Percentiles rank a stretch among this genome's conserved stretches.
Evolutionary conservation across 2,888 invertebrate species (phyloP).

Genomic region (Cataglyphis altisquamis): DNA sequence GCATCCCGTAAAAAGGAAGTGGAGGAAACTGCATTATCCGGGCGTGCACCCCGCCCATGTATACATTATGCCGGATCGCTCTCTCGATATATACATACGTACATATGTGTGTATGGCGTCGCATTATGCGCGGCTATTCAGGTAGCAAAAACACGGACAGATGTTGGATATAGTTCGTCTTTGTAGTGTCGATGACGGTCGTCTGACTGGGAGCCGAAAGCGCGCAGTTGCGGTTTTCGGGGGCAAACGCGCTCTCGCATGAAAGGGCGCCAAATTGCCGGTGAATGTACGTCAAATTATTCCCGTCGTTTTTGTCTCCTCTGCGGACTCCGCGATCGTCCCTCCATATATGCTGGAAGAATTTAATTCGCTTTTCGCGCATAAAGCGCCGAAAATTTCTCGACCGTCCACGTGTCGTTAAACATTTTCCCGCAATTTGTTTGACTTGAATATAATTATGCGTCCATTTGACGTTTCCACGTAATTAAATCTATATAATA

Average conservation of each 20-base stretch:
- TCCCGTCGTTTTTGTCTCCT: conserved; percentile 66
- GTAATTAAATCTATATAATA: neutral
- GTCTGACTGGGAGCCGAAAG: conserved; percentile 67
- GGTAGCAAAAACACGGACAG: conserved; percentile 80
- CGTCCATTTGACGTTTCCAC: neutral
- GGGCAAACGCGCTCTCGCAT: conserved; percentile 62
- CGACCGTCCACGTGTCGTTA: neutral
- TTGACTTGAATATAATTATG: conserved; percentile 3
- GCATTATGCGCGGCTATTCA: conserved; percentile 75
- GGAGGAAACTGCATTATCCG: conserved; percentile 62
- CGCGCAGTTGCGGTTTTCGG: conserved; percentile 81
- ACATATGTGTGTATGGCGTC: conserved; percentile 70
- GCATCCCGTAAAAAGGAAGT: conserved; percentile 60
- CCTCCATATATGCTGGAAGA: conserved; percentile 20
- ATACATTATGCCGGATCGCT: conserved; percentile 66
- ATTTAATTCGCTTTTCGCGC: conserved; percentile 43
- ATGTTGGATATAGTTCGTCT: conserved; percentile 80
- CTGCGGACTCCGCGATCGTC: conserved; percentile 5
- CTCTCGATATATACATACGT: conserved; percentile 62
- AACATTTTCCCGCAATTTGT: neutral
- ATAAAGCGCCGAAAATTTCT: neutral
- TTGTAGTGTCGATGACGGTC: conserved; percentile 76
- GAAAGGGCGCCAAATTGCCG: conserved; percentile 81
- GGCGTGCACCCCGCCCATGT: conserved; percentile 61
- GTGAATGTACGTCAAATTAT: conserved; percentile 78